These are phyloP conservation scores for Apocheima hispidaria DNA, from an alignment of 2,888 invertebrate species.

Conservation along the genomic window DNA sequence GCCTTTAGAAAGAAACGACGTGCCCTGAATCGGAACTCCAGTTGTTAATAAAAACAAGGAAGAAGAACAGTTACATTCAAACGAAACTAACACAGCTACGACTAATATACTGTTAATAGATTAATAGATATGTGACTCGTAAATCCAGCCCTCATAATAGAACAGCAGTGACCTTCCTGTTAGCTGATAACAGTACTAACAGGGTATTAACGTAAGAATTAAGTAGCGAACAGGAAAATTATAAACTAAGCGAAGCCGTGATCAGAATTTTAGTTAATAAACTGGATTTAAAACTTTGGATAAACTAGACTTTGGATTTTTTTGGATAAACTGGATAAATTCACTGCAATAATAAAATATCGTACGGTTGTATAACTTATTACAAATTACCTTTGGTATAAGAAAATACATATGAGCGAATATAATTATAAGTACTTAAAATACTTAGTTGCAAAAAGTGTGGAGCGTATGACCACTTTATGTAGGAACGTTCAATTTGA, in stretches of 20 bases:
- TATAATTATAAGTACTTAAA: too few relatives aligned
- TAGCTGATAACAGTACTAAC: conserved; percentile 20
- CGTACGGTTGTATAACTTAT: too few relatives aligned
- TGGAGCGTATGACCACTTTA: too few relatives aligned
- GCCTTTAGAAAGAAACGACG: too few relatives aligned
- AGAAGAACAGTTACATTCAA: not conserved
- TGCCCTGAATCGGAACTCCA: too few relatives aligned
- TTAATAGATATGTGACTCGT: not conserved
- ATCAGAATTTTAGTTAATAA: not conserved
- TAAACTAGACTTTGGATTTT: too few relatives aligned
- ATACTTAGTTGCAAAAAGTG: too few relatives aligned
- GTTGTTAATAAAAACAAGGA: not conserved
- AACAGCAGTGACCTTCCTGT: conserved; percentile 21
- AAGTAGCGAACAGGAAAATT: conserved; percentile 48
- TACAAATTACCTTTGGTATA: too few relatives aligned
- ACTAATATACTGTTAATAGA: not conserved
- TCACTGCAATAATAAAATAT: too few relatives aligned
- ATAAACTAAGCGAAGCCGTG: conserved; percentile 13
- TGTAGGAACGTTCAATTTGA: too few relatives aligned
- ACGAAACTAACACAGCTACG: not conserved
- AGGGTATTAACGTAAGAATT: conserved; percentile 26
- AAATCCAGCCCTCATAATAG: conserved; percentile 33
- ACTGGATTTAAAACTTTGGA: not conserved
- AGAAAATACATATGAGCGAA: too few relatives aligned
- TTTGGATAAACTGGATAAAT: too few relatives aligned